These are phyloP conservation scores for Caenorhabditis sinica DNA, from an alignment of 2,888 invertebrate species.

Conservation along the genomic window DNA sequence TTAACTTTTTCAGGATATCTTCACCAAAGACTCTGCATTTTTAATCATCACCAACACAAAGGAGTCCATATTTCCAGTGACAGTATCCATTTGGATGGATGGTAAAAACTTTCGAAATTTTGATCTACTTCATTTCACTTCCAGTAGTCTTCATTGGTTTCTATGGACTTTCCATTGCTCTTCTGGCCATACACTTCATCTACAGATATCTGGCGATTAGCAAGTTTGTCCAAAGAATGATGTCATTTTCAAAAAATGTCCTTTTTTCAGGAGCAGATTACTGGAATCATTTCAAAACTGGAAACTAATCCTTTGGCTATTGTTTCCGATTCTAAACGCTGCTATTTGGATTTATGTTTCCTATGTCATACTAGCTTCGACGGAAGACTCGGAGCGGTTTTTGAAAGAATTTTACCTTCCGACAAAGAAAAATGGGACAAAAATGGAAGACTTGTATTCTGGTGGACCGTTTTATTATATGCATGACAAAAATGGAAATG, in stretches of 20 bases:
- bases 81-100: not conserved
- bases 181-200: slow-evolving; percentile 28
- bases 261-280: slow-evolving; percentile 10
- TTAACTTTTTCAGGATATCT: slow-evolving; percentile 1
- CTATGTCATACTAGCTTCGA: slow-evolving; percentile 12
- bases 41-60: slow-evolving; percentile 18
- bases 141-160: slow-evolving; percentile 22
- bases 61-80: slow-evolving; percentile 15
- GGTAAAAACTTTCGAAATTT: not conserved
- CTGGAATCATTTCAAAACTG: slow-evolving; percentile 36
- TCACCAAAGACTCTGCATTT: slow-evolving; percentile 21
- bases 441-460: slow-evolving; percentile 29
- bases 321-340: slow-evolving; percentile 32
- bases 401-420: slow-evolving; percentile 13
- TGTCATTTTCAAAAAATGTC: not conserved
- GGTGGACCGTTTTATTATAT: slow-evolving; percentile 40
- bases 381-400: slow-evolving; percentile 40
- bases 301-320: slow-evolving; percentile 32
- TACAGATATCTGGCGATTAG: slow-evolving; percentile 28
- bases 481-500: slow-evolving; percentile 12
- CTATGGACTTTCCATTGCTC: slow-evolving; percentile 21
- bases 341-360: slow-evolving; percentile 24
- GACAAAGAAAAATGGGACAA: not conserved
- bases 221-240: slow-evolving; percentile 4
- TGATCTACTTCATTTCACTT: not conserved